phyloP scores from a whole-genome alignment of 2,797 vertebrate species.

The Arrhamphus sclerolepis region DNA sequence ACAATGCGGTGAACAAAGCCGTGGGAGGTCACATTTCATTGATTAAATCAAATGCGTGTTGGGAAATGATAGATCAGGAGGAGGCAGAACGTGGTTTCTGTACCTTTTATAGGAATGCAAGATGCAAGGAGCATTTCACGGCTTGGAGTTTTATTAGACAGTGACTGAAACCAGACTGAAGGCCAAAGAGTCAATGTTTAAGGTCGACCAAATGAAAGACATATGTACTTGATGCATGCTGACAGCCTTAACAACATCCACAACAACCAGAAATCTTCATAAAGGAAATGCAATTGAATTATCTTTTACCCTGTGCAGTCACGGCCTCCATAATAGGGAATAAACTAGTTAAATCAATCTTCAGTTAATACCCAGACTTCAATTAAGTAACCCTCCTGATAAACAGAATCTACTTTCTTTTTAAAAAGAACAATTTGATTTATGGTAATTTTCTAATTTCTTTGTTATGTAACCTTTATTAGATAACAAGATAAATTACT shows the following conservation, averaged over 20 bases:
- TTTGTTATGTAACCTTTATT: not conserved
- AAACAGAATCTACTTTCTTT: not conserved
- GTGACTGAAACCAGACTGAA: slow-evolving; percentile 37
- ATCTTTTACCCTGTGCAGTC: not conserved
- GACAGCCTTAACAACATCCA: slow-evolving; percentile 29
- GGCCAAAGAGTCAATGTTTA: not conserved
- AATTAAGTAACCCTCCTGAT: not conserved
- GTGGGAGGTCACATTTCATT: slow-evolving; percentile 12
- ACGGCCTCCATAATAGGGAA: too few relatives aligned
- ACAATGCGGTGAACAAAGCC: slow-evolving; percentile 17
- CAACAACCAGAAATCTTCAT: slow-evolving; percentile 6
- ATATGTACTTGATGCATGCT: slow-evolving; percentile 5
- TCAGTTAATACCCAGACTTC: not conserved
- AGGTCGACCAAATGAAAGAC: slow-evolving; percentile 39
- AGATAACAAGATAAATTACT: too few relatives aligned
- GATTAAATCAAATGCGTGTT: slow-evolving; percentile 21
- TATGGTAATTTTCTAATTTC: not conserved
- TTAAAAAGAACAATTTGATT: not conserved
- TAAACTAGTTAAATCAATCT: not conserved
- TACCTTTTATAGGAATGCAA: slow-evolving; percentile 25
- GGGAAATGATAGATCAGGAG: slow-evolving; percentile 1
- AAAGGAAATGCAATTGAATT: not conserved
- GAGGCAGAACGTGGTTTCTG: slow-evolving; percentile 20
- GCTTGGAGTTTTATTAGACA: slow-evolving; percentile 6
- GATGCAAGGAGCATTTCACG: slow-evolving; percentile 17